Evolutionary conservation across 2,797 vertebrate genomes (phyloP), one percentile per base, ranked within the genome.

Genomic region (Dicrostonyx torquatus): DNA sequence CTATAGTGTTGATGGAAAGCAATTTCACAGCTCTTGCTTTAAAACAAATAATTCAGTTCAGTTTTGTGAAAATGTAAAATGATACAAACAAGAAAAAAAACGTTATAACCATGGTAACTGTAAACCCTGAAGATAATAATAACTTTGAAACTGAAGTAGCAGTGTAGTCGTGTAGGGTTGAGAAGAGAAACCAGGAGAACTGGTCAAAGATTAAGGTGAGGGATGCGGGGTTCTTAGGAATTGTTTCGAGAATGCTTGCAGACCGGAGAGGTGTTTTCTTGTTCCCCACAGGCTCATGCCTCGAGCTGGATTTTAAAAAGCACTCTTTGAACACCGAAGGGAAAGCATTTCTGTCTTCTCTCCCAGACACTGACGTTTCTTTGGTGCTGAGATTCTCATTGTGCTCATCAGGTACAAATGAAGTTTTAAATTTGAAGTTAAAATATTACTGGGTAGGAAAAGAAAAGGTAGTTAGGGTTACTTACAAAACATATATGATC

Each of bases 31-130:
- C 6, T 80, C 22, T 75, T 73, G 0, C 34, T 89, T 85, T 91
- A 94, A 96, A 96, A 90, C 66, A 97, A 94, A 87, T 89, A 75
- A 20, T 26, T 94, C 93, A 88, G 15, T 68, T 95, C 64, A 64
- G 24, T 94, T 95, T 94, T 64, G 53, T 77, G 93, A 55, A 94
- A 95, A 90, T 94, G 62, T 94, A 60, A 95, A 93, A 91, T 90
- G 55, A 85, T 70, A 55, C 18, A 95, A n/a, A 87, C 85, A 45
- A 94, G 73, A 78, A 45, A 78, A 72, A 93, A 90, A 83, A 58
- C 13, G 40, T 58, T 90, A 96, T 93, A 94, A 4, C 62, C 90
- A 89, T 89, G 50, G 55, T 86, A 96, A 96, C 80, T 82, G 12
- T 89, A 77, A 92, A 96, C 50, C 24, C 48, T 43, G 75, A 88